phyloP scores from a whole-genome alignment of 2,888 invertebrate species.

The Cabera pusaria region DNA sequence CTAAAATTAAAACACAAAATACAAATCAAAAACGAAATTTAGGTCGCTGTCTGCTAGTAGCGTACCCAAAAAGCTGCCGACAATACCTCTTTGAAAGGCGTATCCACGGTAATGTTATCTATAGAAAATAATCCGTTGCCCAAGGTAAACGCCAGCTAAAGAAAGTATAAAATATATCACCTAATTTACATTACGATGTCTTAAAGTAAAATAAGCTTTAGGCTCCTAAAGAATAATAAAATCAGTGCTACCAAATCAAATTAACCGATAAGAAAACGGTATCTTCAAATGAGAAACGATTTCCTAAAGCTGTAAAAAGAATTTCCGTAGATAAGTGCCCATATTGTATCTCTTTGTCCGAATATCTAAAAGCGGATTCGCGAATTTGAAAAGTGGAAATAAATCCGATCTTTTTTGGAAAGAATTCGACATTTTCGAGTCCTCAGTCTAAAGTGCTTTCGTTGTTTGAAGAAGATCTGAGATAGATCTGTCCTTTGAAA shows the following conservation, averaged over 20 bases:
- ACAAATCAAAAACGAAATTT: no score
- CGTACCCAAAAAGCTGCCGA: no score
- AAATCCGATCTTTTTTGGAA: constrained; percentile 39
- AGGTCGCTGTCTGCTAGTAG: no score
- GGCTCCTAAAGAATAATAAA: no score
- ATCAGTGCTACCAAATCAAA: constrained; percentile 7
- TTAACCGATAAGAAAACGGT: constrained; percentile 17
- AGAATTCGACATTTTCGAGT: constrained; percentile 30
- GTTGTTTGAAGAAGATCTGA: constrained; percentile 31
- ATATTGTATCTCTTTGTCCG: constrained; percentile 39
- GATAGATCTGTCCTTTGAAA: constrained; percentile 24
- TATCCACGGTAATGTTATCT: no score
- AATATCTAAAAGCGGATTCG: constrained; percentile 41
- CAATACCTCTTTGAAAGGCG: no score
- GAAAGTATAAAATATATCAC: no score
- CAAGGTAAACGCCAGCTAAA: no score
- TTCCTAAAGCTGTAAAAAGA: constrained; percentile 22
- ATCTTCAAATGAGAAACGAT: constrained; percentile 22
- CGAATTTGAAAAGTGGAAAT: constrained; percentile 57
- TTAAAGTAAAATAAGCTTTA: no score
- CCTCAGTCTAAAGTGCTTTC: constrained; percentile 14
- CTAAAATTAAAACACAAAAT: no score
- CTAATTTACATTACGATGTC: no score
- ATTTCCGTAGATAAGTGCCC: constrained; percentile 26
- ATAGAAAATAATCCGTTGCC: no score